Evolutionary conservation across 53 echinoderm and acorn worm genomes (phyloP).

Genomic region (Arbacia lixula): DNA sequence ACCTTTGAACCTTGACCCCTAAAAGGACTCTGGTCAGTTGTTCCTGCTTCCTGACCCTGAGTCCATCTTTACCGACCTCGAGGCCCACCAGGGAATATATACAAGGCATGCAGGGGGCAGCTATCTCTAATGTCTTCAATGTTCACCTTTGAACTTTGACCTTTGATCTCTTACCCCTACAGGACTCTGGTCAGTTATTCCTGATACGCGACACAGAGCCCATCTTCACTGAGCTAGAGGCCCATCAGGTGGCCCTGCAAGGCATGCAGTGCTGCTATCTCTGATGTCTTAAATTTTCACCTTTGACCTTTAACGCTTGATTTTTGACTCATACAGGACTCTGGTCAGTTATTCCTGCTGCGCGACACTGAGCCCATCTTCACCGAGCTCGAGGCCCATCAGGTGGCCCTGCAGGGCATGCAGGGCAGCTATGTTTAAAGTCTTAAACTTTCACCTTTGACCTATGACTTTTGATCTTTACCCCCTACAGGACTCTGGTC

Average conservation of each 20-base stretch:
- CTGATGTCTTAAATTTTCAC: too few species aligned
- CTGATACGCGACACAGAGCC: constrained; percentile 89
- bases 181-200: constrained; percentile 88
- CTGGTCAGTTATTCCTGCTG: constrained; percentile 84
- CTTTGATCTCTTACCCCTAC: too few species aligned
- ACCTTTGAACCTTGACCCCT: too few species aligned
- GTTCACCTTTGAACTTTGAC: too few species aligned
- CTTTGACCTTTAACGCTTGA: too few species aligned
- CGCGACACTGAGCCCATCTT: constrained; percentile 92
- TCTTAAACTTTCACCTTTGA: too few species aligned
- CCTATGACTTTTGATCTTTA: too few species aligned
- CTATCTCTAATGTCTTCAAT: too few species aligned
- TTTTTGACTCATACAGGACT: too few species aligned
- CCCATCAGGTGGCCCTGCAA: constrained; percentile 96
- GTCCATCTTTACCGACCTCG: constrained; percentile 85
- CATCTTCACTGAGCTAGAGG: constrained; percentile 96
- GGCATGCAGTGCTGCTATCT: constrained; percentile 97
- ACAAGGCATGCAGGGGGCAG: constrained; percentile 91
- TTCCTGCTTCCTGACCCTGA: constrained; percentile 81
- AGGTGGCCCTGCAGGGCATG: constrained; percentile 96
- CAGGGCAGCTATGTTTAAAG: constrained; percentile 96
- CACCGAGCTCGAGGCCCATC: constrained; percentile 95
- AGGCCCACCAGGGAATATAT: constrained; percentile 93
- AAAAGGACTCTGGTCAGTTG: constrained; percentile 82
- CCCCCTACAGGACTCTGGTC: constrained; percentile 83